Evolutionary conservation across 2,888 invertebrate genomes (phyloP).

Genomic region (Athalia circularis): DNA sequence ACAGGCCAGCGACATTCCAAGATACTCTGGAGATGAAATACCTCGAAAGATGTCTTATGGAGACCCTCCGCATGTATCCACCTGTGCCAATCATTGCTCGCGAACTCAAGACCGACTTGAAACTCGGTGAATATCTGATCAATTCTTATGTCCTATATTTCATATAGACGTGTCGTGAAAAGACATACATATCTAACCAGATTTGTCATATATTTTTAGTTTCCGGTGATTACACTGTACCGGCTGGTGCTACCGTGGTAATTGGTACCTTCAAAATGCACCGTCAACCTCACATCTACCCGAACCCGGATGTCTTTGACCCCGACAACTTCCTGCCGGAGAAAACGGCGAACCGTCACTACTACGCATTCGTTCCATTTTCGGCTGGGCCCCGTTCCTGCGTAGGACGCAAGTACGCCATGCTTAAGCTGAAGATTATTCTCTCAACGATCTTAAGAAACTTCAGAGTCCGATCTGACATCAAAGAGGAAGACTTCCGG

Average conservation of each 20-base stretch:
- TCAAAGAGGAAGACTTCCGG: conserved; percentile 81
- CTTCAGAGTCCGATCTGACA: conserved; percentile 79
- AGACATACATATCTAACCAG: background rate
- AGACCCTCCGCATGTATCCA: conserved; percentile 86
- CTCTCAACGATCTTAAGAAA: conserved; percentile 84
- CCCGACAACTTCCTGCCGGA: conserved; percentile 89
- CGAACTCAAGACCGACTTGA: conserved; percentile 81
- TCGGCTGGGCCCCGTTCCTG: conserved; percentile 89
- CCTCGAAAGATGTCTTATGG: conserved; percentile 86
- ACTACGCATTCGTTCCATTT: conserved; percentile 88
- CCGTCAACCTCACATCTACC: conserved; percentile 80
- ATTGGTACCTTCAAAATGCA: conserved; percentile 82
- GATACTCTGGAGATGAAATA: conserved; percentile 90
- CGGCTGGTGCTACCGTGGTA: conserved; percentile 83
- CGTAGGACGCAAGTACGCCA: conserved; percentile 88
- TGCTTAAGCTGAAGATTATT: conserved; percentile 85
- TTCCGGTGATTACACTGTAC: conserved; percentile 80
- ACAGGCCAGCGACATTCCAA: conserved; percentile 84
- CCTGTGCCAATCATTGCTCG: conserved; percentile 88
- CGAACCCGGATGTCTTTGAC: conserved; percentile 83
- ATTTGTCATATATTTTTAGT: conserved; percentile 69
- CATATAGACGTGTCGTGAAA: background rate
- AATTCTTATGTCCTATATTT: background rate
- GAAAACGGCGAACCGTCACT: conserved; percentile 84
- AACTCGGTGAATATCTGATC: conserved; percentile 76